Evolutionary conservation across 2,888 invertebrate genomes (phyloP).

Genomic region (Colletes collaris): DNA sequence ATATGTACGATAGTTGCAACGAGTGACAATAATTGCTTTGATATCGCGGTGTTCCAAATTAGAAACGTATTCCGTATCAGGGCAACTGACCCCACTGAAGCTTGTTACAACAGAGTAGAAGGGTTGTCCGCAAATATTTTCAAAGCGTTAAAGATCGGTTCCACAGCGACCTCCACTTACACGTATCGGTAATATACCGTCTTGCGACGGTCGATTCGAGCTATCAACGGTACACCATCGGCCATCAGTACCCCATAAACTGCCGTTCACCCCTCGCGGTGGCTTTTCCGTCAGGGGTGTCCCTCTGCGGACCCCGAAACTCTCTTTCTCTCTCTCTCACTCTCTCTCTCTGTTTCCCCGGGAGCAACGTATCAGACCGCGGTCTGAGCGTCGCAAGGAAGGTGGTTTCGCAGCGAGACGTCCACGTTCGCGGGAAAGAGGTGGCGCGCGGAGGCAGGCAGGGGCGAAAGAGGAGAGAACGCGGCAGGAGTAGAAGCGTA

Average conservation of each 20-base stretch:
- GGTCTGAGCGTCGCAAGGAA: slow-evolving; percentile 20
- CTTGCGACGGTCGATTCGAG: background rate
- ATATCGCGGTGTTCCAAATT: too few relatives aligned
- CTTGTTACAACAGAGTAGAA: too few relatives aligned
- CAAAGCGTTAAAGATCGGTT: too few relatives aligned
- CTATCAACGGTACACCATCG: slow-evolving; percentile 7
- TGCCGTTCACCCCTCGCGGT: background rate
- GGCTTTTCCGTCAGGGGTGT: slow-evolving; percentile 5
- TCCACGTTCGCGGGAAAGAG: slow-evolving; percentile 24
- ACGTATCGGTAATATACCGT: too few relatives aligned
- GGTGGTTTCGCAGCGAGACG: slow-evolving; percentile 24
- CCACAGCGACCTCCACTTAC: too few relatives aligned
- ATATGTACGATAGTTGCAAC: too few relatives aligned
- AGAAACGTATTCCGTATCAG: too few relatives aligned
- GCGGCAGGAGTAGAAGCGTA: slow-evolving; percentile 54
- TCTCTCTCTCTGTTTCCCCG: background rate
- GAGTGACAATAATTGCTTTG: too few relatives aligned
- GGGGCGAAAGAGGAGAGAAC: slow-evolving; percentile 47
- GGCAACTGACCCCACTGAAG: too few relatives aligned
- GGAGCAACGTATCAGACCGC: slow-evolving; percentile 17
- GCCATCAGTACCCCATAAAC: slow-evolving; percentile 22
- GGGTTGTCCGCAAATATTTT: too few relatives aligned
- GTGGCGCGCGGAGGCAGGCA: background rate
- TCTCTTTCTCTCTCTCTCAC: background rate
- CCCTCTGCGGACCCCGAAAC: background rate